Evolutionary conservation across 2,113 vertebrate species (phyloP).

Genomic region (Eulacestoma nigropectus): DNA sequence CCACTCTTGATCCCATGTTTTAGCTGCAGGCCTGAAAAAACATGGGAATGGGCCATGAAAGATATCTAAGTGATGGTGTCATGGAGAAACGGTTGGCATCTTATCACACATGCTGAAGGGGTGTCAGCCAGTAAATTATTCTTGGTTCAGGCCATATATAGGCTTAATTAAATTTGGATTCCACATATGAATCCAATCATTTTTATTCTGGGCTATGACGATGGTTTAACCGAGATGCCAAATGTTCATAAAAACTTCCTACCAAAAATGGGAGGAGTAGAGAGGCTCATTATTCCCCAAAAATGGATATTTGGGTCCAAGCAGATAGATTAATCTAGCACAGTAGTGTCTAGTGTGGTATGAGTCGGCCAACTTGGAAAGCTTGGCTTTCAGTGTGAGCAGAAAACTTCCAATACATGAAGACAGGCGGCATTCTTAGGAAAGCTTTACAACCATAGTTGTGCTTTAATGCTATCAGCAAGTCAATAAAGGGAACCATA

Average conservation of each 20-base stretch:
- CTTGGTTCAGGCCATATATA: conserved; percentile 37
- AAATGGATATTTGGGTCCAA: conserved; percentile 1
- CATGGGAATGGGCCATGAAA: not conserved
- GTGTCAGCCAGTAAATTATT: conserved; percentile 21
- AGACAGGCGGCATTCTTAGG: not conserved
- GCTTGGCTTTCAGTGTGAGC: not conserved
- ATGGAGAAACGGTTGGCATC: not conserved
- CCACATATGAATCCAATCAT: conserved; percentile 4
- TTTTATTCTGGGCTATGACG: conserved; percentile 41
- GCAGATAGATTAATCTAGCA: not conserved
- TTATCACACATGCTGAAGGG: not conserved
- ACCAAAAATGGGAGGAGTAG: conserved; percentile 48
- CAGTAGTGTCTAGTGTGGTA: not conserved
- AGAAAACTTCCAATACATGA: not conserved
- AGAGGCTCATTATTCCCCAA: conserved; percentile 15
- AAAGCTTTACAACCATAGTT: conserved; percentile 7
- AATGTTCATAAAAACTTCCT: conserved; percentile 33
- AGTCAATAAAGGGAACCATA: conserved; percentile 30
- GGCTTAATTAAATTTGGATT: conserved; percentile 28
- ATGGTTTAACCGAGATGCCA: conserved; percentile 16
- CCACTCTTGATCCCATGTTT: not conserved
- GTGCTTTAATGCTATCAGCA: conserved; percentile 33
- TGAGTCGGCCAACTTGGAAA: conserved; percentile 8
- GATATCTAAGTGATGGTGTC: not conserved
- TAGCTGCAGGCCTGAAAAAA: not conserved